Base-by-base conservation (phyloP, 2,888 invertebrate species). In the Microctonus brassicae region DNA sequence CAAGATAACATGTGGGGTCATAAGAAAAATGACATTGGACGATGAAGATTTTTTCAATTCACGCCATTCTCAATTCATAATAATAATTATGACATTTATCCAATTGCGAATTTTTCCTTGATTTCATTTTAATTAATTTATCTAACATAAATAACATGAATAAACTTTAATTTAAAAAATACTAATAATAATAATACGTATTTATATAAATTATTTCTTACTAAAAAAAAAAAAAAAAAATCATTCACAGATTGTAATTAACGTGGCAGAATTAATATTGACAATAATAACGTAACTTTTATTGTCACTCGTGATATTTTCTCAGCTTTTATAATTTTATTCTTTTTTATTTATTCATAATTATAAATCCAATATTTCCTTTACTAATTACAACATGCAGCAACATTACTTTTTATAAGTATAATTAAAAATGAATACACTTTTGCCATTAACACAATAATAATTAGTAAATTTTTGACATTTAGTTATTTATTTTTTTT, bases 271-370 rank as follows among this genome's bases (percentile, higher is more conserved):
- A 72, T 58, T 82, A 17, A 22, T 77, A n/a, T 71, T 84, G 3
- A 29, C 81, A 13, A 77, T 78, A 13, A 33, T 84, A 9, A 82
- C 80, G 17, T 83, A 81, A 20, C 36, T 81, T 47, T 68, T 84
- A 5, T 67, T 79, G 26, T 76, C 80, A 3, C 47, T 82, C 1
- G 81, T 80, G n/a, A 79, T 77, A 1, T 70, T 82, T 17, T 77
- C 81, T 2, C 77, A 78, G 70, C 62, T 84, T 42, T 74, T 83
- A 75, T 82, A 83, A 70, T 52, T n/a, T n/a, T n/a, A n/a, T n/a
- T n/a, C n/a, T n/a, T n/a, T n/a, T n/a, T n/a, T n/a, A 81, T 2
- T 69, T 65, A 7, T 72, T 85, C 58, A 58, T 64, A 10, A 6
- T 82, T 13, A 39, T 80, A 6, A 72, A 79, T 26, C 84, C 84